Evolutionary conservation across 2,797 vertebrate species (phyloP), one percentile per base, ranked within the genome.

Genomic region (Peromyscus eremicus): DNA sequence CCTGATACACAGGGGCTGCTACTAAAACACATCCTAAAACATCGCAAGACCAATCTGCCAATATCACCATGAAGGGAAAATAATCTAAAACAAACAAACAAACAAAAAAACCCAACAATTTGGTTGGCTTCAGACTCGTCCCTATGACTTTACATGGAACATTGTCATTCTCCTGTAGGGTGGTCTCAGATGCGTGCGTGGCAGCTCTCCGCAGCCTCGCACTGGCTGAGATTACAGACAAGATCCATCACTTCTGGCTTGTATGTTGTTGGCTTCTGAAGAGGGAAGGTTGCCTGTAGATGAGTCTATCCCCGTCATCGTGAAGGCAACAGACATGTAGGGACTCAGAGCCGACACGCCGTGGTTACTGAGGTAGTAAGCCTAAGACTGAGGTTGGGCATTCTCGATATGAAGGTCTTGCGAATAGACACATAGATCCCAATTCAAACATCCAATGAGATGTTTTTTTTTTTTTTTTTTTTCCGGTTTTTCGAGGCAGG

Each of bases 11-110:
- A 37, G 32, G 37, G 40, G 3, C 10, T 92, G 92, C 55, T 62
- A 75, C 71, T 87, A 80, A 95, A 89, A 94, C 29, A 68, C 19
- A 60, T 76, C 60, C 62, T 88, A 90, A 46, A 17, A 94, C 77
- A 64, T 55, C 75, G 23, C 68, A 89, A 92, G 46, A 91, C 64
- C 76, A 96, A 77, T 55, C 85, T 88, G 60, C 60, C 64, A 55
- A 68, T 27, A 71, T 66, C n/a, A 43, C 11, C 62, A 57, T 60
- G 55, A 32, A 85, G 23, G 19, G 21, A 46, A 77, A 82, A 21
- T 25, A n/a, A n/a, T 49, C 32, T 27, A 23, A 49, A 75, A 43
- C 4, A 40, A 27, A 75, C 71, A 12, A 75, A 66, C 17, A 9
- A 27, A 40, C 49, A 49, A 49, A 49, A 11, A 52, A 52, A 13